These are phyloP conservation scores for Rhinoderma darwinii DNA, from an alignment of 2,113 vertebrate species.

Conservation along the genomic window DNA sequence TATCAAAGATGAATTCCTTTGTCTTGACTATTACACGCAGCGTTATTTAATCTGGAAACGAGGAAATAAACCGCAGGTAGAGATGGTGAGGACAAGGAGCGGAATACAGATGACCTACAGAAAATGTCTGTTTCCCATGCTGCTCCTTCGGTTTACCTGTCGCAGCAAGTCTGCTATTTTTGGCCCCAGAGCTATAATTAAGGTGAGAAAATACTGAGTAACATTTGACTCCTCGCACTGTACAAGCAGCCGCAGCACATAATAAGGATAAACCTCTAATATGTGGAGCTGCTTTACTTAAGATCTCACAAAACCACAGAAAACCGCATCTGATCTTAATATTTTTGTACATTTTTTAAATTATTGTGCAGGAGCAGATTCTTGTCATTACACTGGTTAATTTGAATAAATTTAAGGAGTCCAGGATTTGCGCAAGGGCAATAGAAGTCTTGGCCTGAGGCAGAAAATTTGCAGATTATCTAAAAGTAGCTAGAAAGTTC, in stretches of 20 bases:
- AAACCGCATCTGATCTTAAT: background rate
- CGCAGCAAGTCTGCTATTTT: constrained; percentile 47
- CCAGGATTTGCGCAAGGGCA: background rate
- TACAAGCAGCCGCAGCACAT: no score
- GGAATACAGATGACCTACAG: constrained; percentile 11
- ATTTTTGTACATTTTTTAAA: background rate
- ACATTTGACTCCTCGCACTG: constrained; percentile 24
- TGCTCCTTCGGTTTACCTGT: constrained; percentile 31
- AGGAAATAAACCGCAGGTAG: background rate
- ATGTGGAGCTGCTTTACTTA: background rate
- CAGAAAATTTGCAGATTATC: background rate
- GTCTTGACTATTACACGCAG: background rate
- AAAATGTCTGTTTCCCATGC: constrained; percentile 5
- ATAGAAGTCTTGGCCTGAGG: background rate
- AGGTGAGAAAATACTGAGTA: constrained; percentile 17
- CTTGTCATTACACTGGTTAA: background rate
- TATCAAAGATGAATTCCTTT: background rate
- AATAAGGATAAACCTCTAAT: background rate
- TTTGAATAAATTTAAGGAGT: background rate
- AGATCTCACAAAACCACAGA: background rate
- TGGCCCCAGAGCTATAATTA: constrained; percentile 50
- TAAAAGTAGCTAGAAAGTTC: no score
- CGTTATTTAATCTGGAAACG: background rate
- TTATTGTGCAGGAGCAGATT: background rate
- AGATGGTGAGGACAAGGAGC: background rate